Evolutionary conservation across 2,113 vertebrate species (phyloP), one percentile per base, ranked within the genome.

Genomic region (Odobenus rosmarus): DNA sequence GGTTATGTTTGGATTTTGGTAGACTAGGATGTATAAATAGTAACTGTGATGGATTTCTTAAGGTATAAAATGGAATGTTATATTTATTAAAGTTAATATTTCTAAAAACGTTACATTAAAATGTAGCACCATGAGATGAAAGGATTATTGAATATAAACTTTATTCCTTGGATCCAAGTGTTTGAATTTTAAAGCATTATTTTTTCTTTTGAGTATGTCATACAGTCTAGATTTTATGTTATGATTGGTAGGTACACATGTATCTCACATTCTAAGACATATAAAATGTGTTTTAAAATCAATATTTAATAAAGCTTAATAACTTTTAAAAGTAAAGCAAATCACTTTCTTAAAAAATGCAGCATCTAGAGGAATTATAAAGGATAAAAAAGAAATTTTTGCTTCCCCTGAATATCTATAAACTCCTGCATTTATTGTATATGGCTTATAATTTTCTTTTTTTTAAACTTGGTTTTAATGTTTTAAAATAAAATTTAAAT

Each of bases 31-130:
- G 26, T 67, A 55, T 69, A 59, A 85, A 59, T 92, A 81, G 77
- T 81, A 71, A 74, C 33, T 59, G 5, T 76, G 61, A 74, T 76
- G 31, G 23, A 76, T 72, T 86, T 97, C 36, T 83, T 64, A 77
- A 87, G 55, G 21, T 90, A 61, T 69, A 86, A 92, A 89, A 57
- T 90, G 69, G 39, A 77, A 71, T 39, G 19, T 39, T 82, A 59
- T 24, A 69, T 42, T 67, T 76, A 83, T 72, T 92, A 90, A 77
- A 76, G 59, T 72, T 83, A 13, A 21, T 87, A 55, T 84, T 69
- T 96, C 67, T 94, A 49, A 84, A 95, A 94, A 16, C 9, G 81
- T 88, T 51, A 79, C 8, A 49, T 88, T 93, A 88, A 51, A 84
- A 46, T 74, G 21, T 5, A 95, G 31, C n/a, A 79, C 46, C 8